Evolutionary conservation across 2,888 invertebrate species (phyloP), one percentile per base, ranked within the genome.

Genomic region (Apamea anceps): DNA sequence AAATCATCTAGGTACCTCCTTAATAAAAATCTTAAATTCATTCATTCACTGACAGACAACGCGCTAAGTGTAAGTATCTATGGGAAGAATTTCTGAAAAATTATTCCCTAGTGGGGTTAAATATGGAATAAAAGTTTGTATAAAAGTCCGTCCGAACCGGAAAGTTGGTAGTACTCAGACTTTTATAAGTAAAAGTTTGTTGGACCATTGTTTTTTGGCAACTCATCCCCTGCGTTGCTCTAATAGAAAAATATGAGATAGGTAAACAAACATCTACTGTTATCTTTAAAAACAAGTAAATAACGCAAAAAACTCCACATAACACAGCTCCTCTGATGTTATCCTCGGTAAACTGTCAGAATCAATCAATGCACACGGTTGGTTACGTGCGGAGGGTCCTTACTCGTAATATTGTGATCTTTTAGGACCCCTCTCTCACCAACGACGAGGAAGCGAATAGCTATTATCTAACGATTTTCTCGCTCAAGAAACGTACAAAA

Each of bases 321-420:
- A 54, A 25, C 42, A 45, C 45, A 72, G 32, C 15, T 37, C 42
- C 18, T 32, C 32, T 13, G 51, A 51, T n/a, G 48, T 72, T 76
- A 81, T 81, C 54, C 18, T 66, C 18, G 66, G 37, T 28, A 63
- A 74, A 48, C 57, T 84, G 83, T 84, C 75, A 84, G 54, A 75
- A 76, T 73, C 45, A 80, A 84, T 84, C 75, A 75, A 71, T 62
- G 75, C 45, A 80, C 45, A 72, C 15, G 84, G 72, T 51, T 72
- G 74, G 70, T n/a, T 74, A 65, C n/a, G 63, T 68, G 79, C 57
- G 45, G n/a, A 73, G 72, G 80, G 65, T 62, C 54, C 37, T 76
- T 72, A 51, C 42, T 62, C 68, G 63, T 73, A 75, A 72, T 63
- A 45, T 62, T 75, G 74, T 85, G 84, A 84, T 77, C 74, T 81